phyloP scores from a whole-genome alignment of 1,140 invertebrate genomes.

The Meloidogyne hapla region DNA sequence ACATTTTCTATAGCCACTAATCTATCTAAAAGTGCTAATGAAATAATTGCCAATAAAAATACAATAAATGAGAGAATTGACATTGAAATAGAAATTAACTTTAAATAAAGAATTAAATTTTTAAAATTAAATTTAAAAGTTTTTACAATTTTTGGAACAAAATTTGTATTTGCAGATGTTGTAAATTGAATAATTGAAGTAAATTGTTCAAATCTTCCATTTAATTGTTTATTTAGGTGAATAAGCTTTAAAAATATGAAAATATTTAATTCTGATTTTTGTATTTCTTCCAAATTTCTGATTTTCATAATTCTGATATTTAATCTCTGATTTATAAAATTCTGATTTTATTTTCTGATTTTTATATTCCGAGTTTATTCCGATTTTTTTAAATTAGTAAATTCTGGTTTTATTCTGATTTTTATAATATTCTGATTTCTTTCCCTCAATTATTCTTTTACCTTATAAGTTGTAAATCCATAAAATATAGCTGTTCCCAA shows the following conservation, averaged over 20 bases:
- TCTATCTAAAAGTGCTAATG: conserved; percentile 49
- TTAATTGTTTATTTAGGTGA: neutral
- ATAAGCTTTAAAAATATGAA: neutral
- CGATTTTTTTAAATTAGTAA: too few relatives aligned
- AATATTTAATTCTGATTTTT: too few relatives aligned
- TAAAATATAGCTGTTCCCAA: conserved; percentile 57
- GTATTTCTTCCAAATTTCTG: too few relatives aligned
- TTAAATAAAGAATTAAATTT: neutral
- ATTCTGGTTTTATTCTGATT: conserved; percentile 27
- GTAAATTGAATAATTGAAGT: neutral
- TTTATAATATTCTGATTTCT: conserved; percentile 30
- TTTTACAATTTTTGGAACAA: conserved; percentile 22
- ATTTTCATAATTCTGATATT: too few relatives aligned
- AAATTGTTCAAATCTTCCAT: conserved; percentile 7
- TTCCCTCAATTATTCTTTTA: conserved; percentile 23
- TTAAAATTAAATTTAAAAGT: neutral
- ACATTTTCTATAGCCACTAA: conserved; percentile 46
- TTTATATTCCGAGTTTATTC: too few relatives aligned
- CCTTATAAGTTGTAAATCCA: conserved; percentile 60
- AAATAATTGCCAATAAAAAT: conserved; percentile 48
- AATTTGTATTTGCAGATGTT: conserved; percentile 9
- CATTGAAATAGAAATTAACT: conserved; percentile 55
- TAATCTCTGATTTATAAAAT: too few relatives aligned
- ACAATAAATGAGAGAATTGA: conserved; percentile 49
- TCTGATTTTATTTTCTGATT: too few relatives aligned